Conservation (phyloP, 2,888 invertebrate genomes). For the Caenorhabditis sp. region DNA sequence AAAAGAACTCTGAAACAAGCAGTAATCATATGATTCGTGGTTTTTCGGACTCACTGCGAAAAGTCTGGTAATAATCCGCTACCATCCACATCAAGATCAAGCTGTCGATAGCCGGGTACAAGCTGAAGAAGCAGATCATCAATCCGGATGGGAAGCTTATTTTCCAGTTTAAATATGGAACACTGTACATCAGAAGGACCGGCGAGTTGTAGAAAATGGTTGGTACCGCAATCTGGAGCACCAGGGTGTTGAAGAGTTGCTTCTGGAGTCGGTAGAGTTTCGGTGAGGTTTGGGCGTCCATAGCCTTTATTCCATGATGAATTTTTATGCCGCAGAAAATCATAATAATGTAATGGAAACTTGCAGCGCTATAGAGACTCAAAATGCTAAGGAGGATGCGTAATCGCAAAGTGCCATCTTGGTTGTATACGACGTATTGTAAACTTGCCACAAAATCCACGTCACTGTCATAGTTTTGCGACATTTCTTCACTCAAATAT, state of each 20-base stretch:
- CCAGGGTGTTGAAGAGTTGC: not conserved
- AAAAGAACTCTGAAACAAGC: not conserved
- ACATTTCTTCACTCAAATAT: too few relatives aligned
- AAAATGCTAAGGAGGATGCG: not conserved
- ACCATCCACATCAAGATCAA: not conserved
- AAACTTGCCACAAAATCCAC: too few relatives aligned
- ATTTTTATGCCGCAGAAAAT: not conserved
- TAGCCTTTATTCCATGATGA: not conserved
- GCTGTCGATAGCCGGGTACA: not conserved
- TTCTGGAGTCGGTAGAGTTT: not conserved
- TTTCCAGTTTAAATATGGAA: not conserved
- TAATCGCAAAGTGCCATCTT: not conserved
- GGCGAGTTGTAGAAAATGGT: not conserved
- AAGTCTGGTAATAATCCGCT: not conserved
- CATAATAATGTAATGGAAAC: not conserved
- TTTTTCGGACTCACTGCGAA: not conserved
- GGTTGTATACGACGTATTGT: not conserved
- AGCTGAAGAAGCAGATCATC: not conserved
- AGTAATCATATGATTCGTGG: too few relatives aligned
- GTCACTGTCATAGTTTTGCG: too few relatives aligned
- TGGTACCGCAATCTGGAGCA: conserved; percentile 1
- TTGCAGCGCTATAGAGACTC: not conserved
- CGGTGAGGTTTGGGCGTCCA: not conserved
- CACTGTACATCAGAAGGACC: not conserved
- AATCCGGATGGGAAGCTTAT: conserved; percentile 2